Conservation (phyloP, 2,113 vertebrate species). For the Hoplias malabaricus region DNA sequence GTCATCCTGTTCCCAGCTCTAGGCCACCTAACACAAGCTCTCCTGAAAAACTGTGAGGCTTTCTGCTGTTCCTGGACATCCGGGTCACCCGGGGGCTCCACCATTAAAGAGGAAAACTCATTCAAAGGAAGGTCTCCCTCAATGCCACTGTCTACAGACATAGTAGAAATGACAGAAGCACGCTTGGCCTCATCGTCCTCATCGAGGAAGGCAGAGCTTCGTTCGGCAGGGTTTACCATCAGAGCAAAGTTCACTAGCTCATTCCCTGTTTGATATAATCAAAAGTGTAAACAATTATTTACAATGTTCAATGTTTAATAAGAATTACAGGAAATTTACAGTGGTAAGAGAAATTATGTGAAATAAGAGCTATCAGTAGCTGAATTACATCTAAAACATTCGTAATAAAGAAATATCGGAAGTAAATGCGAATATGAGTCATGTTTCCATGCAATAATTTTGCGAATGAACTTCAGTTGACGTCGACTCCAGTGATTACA, state of each 20-base stretch:
- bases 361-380: too few species aligned
- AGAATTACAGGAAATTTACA: too few species aligned
- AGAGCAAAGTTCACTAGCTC: constrained; percentile 75
- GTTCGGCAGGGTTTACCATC: constrained; percentile 30
- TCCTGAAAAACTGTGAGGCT: constrained; percentile 62
- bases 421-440: too few species aligned
- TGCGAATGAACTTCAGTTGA: too few species aligned
- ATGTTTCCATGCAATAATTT: too few species aligned
- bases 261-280: constrained; percentile 69
- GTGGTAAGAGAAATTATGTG: too few species aligned
- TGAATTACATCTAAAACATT: too few species aligned
- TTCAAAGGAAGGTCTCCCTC: constrained; percentile 69
- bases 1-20: constrained; percentile 52
- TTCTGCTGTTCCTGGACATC: constrained; percentile 54
- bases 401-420: too few species aligned
- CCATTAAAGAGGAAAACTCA: constrained; percentile 36
- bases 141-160: constrained; percentile 80
- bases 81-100: neutral
- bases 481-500: too few species aligned
- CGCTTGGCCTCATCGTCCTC: constrained; percentile 22
- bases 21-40: constrained; percentile 72
- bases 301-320: too few species aligned
- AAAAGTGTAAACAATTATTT: neutral
- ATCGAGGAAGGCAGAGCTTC: constrained; percentile 6
- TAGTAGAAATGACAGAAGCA: constrained; percentile 59